Base-by-base conservation (phyloP, 2,888 invertebrate species). In the Smittia sp. region DNA sequence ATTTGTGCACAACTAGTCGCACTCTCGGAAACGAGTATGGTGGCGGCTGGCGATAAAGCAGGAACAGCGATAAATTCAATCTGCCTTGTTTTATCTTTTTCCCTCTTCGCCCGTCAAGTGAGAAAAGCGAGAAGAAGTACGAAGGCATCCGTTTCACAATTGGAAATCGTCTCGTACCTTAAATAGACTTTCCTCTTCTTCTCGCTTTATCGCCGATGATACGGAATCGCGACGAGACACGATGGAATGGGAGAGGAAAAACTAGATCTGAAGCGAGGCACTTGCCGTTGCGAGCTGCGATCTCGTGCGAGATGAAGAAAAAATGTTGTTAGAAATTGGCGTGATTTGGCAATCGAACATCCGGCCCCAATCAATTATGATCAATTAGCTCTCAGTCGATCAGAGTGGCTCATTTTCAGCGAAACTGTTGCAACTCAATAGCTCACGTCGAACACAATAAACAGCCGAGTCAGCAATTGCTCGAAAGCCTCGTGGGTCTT, bases 311-410 rank as follows among this genome's bases (percentile, higher is more conserved):
- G 18, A 20, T 3, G 58, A n/a, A 58, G 22, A 4, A 65, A 65
- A 65, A 65, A 65, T 65, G 65, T 32, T 63, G 27, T 63, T 63
- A 63, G 65, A 65, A 65, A 65, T 15, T 65, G 6, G 65, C 18
- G 38, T 38, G 41, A 67, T 46, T 67, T 67, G 67, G 67, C 67
- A 67, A 67, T 24, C 32, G 7, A 13, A 65, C 41, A 67, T 67
- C 67, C 67, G 67, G 67, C 67, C 67, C 38, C 67, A 67, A 67
- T 67, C 67, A 67, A 41, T 67, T 67, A 67, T 67, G 67, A 67
- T 41, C 67, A 67, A 67, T 67, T 67, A 67, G 41, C 66, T n/a
- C n/a, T n/a, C n/a, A n/a, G n/a, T n/a, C n/a, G n/a, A n/a, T n/a
- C n/a, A n/a, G n/a, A 32, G 38, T 67, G 46, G 24, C 46, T 20